phyloP scores from a whole-genome alignment of 2,113 vertebrate species.

The Callaeas wilsoni region DNA sequence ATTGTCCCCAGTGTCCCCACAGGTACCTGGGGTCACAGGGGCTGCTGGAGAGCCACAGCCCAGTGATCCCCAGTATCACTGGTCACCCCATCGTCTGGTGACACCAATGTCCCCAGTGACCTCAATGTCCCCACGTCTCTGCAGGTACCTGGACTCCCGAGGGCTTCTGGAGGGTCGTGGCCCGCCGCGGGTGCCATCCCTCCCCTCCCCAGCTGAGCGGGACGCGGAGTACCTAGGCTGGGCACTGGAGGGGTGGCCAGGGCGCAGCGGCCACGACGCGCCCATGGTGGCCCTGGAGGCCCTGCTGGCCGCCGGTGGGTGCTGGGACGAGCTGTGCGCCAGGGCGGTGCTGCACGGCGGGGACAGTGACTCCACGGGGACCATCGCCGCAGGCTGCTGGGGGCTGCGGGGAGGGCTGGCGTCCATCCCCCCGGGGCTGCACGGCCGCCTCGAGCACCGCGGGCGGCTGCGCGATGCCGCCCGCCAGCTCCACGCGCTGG shows the following conservation, averaged over 20 bases:
- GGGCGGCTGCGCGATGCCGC: neutral
- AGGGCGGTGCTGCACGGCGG: constrained; percentile 39
- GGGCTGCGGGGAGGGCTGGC: neutral
- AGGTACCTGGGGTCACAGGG: neutral
- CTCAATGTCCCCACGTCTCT: neutral
- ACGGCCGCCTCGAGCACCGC: neutral
- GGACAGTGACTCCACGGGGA: constrained; percentile 2
- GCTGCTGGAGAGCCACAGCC: neutral
- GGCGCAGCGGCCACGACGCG: constrained; percentile 81
- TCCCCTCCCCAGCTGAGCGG: constrained; percentile 70
- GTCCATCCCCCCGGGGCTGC: neutral
- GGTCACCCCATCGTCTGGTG: neutral
- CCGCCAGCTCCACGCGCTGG: neutral
- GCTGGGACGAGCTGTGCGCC: constrained; percentile 80
- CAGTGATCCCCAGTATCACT: neutral
- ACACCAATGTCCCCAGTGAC: neutral
- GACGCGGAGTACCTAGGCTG: constrained; percentile 75
- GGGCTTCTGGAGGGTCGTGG: constrained; percentile 70
- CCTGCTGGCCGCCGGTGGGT: constrained; percentile 62
- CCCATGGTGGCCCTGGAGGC: constrained; percentile 85
- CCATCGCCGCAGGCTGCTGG: neutral
- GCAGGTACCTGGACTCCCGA: constrained; percentile 77
- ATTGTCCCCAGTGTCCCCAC: neutral
- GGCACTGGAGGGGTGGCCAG: constrained; percentile 77
- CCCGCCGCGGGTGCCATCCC: constrained; percentile 56